Percentiles rank a stretch among this genome's conserved stretches.
These are phyloP conservation scores for Ceriagrion tenellum DNA, from an alignment of 2,888 invertebrate genomes.

Conservation along the genomic window DNA sequence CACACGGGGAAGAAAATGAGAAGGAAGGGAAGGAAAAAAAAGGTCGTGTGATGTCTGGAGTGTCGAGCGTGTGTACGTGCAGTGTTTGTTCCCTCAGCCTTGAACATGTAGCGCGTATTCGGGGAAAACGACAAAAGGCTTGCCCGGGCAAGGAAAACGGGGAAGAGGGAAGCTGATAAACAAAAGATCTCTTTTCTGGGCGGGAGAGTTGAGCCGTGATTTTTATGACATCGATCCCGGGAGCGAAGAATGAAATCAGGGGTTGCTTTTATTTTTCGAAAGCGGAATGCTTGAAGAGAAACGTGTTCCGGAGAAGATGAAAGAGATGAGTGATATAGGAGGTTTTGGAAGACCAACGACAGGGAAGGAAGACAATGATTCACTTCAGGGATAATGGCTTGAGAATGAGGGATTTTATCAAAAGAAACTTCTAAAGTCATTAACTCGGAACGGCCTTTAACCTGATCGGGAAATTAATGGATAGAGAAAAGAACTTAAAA, in stretches of 20 bases:
- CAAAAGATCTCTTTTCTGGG: not conserved
- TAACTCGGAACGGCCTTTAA: too few relatives aligned
- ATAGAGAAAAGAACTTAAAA: too few relatives aligned
- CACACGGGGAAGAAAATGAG: not conserved
- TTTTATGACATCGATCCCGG: not conserved
- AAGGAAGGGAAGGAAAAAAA: not conserved
- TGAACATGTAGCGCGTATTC: conserved; percentile 24
- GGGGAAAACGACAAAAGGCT: not conserved
- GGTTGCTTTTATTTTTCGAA: not conserved
- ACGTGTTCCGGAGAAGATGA: not conserved
- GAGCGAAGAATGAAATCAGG: conserved; percentile 16
- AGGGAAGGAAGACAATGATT: too few relatives aligned
- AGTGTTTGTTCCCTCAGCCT: not conserved
- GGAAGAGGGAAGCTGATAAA: not conserved
- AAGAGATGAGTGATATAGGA: too few relatives aligned
- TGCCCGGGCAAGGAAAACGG: not conserved
- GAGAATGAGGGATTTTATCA: too few relatives aligned
- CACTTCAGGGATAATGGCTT: too few relatives aligned
- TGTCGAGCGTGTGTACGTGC: not conserved
- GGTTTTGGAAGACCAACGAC: too few relatives aligned
- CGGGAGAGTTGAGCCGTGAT: not conserved
- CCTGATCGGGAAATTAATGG: too few relatives aligned
- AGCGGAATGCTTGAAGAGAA: not conserved
- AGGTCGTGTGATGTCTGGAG: not conserved
- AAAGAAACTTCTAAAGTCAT: too few relatives aligned